Base-by-base conservation (phyloP, 2,888 invertebrate species). In the Sphinx pinastri region DNA sequence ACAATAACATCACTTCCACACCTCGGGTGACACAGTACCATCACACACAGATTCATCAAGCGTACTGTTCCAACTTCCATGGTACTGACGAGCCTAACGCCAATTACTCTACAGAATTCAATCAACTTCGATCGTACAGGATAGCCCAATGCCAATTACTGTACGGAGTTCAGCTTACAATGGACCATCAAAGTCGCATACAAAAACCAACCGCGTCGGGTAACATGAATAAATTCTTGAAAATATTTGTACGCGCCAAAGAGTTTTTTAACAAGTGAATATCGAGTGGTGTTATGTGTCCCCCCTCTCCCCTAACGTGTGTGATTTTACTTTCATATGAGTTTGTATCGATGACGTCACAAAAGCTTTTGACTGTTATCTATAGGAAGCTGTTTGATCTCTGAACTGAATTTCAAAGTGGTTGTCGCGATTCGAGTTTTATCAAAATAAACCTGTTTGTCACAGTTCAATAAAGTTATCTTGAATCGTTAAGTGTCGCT, bases 261-360 rank as follows among this genome's bases (percentile, higher is more conserved):
- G 38, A 38, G 58, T 25, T 0, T 47, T 47, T 47, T 16, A 19
- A 63, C 45, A 45, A 45, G 31, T 45, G 60, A 60, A 47, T 60
- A 45, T 60, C 45, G 60, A 60, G 60, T 60, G 45, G 60, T 60
- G 45, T 60, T 60, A n/a, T n/a, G 19, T n/a, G 25, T 25, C 25
- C 47, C 12, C 47, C 19, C 49, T 4, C 19, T 19, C 47, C 45
- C 6, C 47, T 63, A 47, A 60, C 47, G 45, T 60, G 60, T 60
- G 47, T 63, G 63, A 63, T 49, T 63, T 63, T 63, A 63, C 63
- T 63, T 63, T 63, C 63, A 63, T 63, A 49, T 19, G 63, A 47
- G 45, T 16, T 59, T 12, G 47, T 59, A 7, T 63, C 12, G 16
- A 31, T 58, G 25, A 31, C 58, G 47, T 63, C 60, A 47, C 13